Conservation (phyloP, 2,888 invertebrate species). For the Brenthis daphne region DNA sequence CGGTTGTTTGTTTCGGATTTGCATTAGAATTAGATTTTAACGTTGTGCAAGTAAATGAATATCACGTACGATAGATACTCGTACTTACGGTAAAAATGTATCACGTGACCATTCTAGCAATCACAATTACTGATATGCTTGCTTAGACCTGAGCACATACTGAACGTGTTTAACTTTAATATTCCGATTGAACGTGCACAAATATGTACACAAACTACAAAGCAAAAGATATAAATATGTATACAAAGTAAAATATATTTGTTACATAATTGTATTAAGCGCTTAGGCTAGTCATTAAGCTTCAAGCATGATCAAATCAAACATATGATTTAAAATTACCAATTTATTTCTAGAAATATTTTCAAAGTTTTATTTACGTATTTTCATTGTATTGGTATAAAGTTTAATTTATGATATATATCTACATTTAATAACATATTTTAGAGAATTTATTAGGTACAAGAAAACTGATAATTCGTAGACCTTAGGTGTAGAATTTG, state of each 20-base stretch:
- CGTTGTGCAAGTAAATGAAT: slow-evolving; percentile 47
- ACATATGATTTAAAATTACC: too few species aligned
- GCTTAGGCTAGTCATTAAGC: background rate
- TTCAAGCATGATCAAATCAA: too few species aligned
- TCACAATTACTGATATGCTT: slow-evolving; percentile 25
- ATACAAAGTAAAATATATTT: background rate
- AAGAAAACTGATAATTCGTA: too few species aligned
- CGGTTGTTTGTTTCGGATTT: slow-evolving; percentile 52
- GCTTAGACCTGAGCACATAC: slow-evolving; percentile 15
- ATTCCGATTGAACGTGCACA: slow-evolving; percentile 4
- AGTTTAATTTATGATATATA: too few species aligned
- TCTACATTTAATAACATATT: too few species aligned
- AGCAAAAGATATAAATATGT: slow-evolving; percentile 8
- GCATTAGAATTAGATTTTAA: slow-evolving; percentile 57
- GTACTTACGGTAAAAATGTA: slow-evolving; percentile 32
- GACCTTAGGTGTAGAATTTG: too few species aligned
- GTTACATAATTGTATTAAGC: background rate
- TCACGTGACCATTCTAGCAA: slow-evolving; percentile 15
- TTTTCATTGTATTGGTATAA: too few species aligned
- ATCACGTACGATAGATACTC: slow-evolving; percentile 33
- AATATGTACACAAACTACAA: background rate
- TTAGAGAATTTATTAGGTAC: too few species aligned
- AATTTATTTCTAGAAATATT: too few species aligned
- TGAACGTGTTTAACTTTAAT: slow-evolving; percentile 18
- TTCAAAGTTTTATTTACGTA: too few species aligned